Evolutionary conservation across 2,113 vertebrate genomes (phyloP).

Genomic region (Turdus rufiventris): DNA sequence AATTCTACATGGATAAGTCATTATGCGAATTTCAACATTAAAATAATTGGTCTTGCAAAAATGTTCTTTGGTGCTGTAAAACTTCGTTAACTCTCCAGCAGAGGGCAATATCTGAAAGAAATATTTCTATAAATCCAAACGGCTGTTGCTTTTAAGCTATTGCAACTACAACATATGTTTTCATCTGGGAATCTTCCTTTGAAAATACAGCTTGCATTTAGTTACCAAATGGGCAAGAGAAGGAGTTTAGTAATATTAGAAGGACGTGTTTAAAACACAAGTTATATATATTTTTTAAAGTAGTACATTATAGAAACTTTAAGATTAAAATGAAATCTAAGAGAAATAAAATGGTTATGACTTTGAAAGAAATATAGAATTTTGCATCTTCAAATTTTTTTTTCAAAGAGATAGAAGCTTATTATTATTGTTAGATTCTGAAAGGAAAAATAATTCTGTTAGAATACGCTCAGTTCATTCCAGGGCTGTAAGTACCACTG

Average conservation of each 20-base stretch:
- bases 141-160: background rate
- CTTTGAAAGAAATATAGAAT: rapidly evolving
- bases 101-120: slow-evolving; percentile 71
- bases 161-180: background rate
- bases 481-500: background rate
- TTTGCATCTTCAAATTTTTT: background rate
- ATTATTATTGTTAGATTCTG: background rate
- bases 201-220: background rate
- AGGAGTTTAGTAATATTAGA: background rate
- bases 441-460: background rate
- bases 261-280: background rate
- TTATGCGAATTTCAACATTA: background rate
- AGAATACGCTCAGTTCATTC: background rate
- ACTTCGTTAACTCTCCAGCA: slow-evolving; percentile 63
- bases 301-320: background rate
- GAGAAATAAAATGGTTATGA: rapidly evolving
- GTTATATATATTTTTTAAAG: background rate
- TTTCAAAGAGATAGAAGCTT: background rate
- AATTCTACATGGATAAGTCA: background rate
- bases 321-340: background rate
- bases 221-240: background rate
- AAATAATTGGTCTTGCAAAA: background rate
- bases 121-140: background rate
- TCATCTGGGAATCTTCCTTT: background rate
- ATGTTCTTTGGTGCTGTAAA: background rate